Base-by-base conservation (phyloP, 1,140 invertebrate genomes). In the Orchesella cincta region DNA sequence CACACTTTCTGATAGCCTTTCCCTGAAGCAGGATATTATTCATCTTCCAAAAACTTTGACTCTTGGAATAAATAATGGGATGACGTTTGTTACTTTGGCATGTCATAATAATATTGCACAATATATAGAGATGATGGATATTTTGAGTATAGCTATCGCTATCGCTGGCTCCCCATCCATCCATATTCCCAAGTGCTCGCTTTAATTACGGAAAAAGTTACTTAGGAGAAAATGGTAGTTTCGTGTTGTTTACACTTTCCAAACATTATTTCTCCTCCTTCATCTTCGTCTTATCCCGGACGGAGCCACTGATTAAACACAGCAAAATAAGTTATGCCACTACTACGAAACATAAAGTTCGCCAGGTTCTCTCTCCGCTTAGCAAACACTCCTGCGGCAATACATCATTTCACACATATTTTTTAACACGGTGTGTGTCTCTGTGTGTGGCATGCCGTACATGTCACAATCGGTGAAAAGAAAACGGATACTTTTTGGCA, bases 191-290 rank as follows among this genome's bases (percentile, higher is more conserved):
- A 57, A n/a, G 52, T 57, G 52, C 23, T 57, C 23, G 23, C 52
- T 57, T 57, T 57, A 57, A 57, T 57, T 57, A 57, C 23, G 8
- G 23, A 57, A 23, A 46, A 26, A 57, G 52, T 12, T 18, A 57
- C 12, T 18, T 12, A 57, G 23, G 52, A 23, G 14, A 57, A 57
- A 57, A 57, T 57, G 52, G 14, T 23, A 57, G 52, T 57, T 57
- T 57, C 52, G 23, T 57, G 52, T 57, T 57, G 52, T 57, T 57
- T 57, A 23, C 8, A 57, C 52, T 57, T 57, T 46, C 39, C 39
- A 20, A 46, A 46, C 8, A 46, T 12, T 20, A 46, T 20, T 46
- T 46, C 39, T 46, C 39, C 20, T 20, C 20, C 39, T 46, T 46
- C 39, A 46, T 46, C 39, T 46, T 12, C 8, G 39, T 46, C 20